Evolutionary conservation across 2,888 invertebrate genomes (phyloP).

Genomic region (Sipha maydis): DNA sequence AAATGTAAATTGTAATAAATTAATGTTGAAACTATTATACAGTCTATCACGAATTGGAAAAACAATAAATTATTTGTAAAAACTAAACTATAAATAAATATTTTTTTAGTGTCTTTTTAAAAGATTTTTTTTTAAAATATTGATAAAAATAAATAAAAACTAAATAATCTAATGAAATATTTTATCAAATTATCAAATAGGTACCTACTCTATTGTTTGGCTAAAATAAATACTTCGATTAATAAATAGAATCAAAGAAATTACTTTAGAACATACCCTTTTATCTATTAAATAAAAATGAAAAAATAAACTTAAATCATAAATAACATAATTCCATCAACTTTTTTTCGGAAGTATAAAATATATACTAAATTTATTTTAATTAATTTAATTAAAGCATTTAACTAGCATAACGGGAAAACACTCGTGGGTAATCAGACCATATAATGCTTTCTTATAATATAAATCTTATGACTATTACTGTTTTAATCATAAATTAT

Average conservation of each 20-base stretch:
- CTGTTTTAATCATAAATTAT: conserved; percentile 29
- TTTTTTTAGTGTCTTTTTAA: neutral
- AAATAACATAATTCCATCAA: neutral
- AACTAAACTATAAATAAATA: neutral
- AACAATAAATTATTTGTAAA: neutral
- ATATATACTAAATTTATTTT: neutral
- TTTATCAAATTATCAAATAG: neutral
- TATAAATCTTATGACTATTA: neutral
- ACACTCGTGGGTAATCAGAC: conserved; percentile 44
- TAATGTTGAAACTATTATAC: too few relatives aligned
- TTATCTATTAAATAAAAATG: neutral
- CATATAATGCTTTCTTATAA: conserved; percentile 34
- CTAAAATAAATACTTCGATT: neutral
- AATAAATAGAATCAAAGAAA: neutral
- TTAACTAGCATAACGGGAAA: neutral
- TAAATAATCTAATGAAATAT: neutral
- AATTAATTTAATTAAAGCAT: neutral
- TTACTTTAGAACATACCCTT: neutral
- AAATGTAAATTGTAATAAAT: too few relatives aligned
- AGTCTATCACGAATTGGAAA: too few relatives aligned
- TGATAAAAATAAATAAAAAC: too few relatives aligned
- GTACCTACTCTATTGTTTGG: neutral
- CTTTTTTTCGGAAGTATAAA: neutral
- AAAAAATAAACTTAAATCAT: neutral
- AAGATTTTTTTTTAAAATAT: neutral